Percentiles rank a stretch among this genome's conserved stretches.
These are phyloP conservation scores for Euwallacea fornicatus DNA, from an alignment of 1,140 invertebrate genomes.

Conservation along the genomic window DNA sequence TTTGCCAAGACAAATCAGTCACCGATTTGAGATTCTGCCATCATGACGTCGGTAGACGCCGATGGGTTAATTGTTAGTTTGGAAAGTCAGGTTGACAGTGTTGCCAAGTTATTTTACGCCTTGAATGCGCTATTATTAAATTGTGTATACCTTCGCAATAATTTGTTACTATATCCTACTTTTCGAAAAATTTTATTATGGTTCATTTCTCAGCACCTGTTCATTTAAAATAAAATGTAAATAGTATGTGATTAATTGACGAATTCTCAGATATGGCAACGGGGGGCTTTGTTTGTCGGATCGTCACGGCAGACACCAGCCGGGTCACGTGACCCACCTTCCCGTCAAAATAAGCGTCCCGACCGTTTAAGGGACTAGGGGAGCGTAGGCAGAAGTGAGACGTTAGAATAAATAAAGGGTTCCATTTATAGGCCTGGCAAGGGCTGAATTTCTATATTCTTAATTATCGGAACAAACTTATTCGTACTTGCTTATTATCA, in stretches of 20 bases:
- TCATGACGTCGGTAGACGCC: conserved; percentile 37
- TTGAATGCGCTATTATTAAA: no score
- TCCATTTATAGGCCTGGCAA: no score
- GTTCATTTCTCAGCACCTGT: no score
- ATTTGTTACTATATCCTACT: no score
- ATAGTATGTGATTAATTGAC: not conserved
- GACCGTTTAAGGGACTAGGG: conserved; percentile 42
- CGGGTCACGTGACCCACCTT: conserved; percentile 66
- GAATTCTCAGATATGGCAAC: not conserved
- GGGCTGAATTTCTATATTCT: no score
- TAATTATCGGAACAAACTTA: no score
- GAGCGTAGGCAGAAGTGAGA: conserved; percentile 12
- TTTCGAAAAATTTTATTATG: no score
- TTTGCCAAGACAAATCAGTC: no score
- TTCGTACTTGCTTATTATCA: no score
- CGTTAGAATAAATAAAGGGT: not conserved
- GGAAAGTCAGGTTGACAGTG: conserved; percentile 21
- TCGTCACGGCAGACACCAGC: conserved; percentile 42
- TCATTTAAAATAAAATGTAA: no score
- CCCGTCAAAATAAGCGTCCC: conserved; percentile 75
- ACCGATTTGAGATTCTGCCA: not conserved
- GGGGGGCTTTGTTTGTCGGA: conserved; percentile 1
- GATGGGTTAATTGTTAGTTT: conserved; percentile 32
- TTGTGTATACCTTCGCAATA: no score
- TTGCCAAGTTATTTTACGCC: not conserved